Base-by-base conservation (phyloP, 53 echinoderm and acorn worm genomes). In the Zoroaster sp. region DNA sequence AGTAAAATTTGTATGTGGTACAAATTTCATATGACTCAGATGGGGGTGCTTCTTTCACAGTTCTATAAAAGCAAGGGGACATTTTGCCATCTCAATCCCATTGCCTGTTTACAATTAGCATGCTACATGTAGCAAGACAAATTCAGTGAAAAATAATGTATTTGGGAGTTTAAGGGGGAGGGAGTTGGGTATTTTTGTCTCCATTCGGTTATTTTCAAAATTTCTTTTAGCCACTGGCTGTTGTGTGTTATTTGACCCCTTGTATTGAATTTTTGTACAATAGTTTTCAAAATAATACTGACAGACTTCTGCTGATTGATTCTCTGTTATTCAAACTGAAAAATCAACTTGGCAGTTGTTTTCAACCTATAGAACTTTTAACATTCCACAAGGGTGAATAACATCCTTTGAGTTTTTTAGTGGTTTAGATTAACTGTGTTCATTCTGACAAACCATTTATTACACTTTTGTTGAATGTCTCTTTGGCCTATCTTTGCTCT, bases 321-420 rank as follows among this genome's bases (percentile, higher is more conserved):
- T 2, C 20, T 23, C 23, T 36, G 20, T 40, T 7, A 36, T 41
- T 8, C 74, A n/a, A 13, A 74, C 13, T 38, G 10, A 25, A 39
- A 73, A 73, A 25, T 39, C 15, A 63, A 63, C 79, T 81, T 81
- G 81, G 33, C 81, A 66, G 66, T 66, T 68, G 66, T 4, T 4
- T 52, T 71, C 37, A 23, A 72, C 69, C 85, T 35, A 52, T 23
- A 46, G 71, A 47, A 49, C 85, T 85, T 85, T 85, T 71, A 85
- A 85, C 70, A 85, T 85, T 85, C 85, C 85, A 49, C 46, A 85
- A 36, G 72, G 70, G 85, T 85, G 85, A 85, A 71, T 85, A 85
- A 71, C 85, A 69, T 85, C 35, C 47, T 25, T 11, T 59, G 21
- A 59, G 63, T 25, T 59, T 20, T 39, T 63, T 65, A 35, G 33